Evolutionary conservation across 2,797 vertebrate species (phyloP).

Genomic region (Bovichtus variegatus): DNA sequence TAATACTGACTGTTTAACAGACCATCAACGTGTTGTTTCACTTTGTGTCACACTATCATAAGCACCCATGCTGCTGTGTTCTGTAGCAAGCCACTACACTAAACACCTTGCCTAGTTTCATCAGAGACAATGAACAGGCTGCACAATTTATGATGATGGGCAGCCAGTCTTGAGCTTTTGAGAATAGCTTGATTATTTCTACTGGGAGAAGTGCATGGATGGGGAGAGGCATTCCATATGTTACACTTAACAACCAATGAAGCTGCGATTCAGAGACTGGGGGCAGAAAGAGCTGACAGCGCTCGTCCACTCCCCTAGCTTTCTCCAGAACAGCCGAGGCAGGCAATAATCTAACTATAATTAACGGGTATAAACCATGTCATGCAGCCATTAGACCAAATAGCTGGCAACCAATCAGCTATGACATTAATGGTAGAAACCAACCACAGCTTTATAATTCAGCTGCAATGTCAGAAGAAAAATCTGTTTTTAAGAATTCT

Average conservation of each 20-base stretch:
- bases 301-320: constrained; percentile 76
- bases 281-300: constrained; percentile 82
- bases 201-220: constrained; percentile 46
- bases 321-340: constrained; percentile 82
- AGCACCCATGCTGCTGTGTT: background rate
- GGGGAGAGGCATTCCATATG: constrained; percentile 78
- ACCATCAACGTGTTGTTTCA: constrained; percentile 5
- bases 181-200: constrained; percentile 77
- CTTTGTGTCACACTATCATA: constrained; percentile 10
- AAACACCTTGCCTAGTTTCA: constrained; percentile 31
- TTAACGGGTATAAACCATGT: constrained; percentile 90
- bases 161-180: constrained; percentile 50
- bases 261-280: constrained; percentile 78
- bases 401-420: constrained; percentile 85
- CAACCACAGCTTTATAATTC: constrained; percentile 61
- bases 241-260: constrained; percentile 82
- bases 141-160: constrained; percentile 46
- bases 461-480: constrained; percentile 71
- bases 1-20: constrained; percentile 11
- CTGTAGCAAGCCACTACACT: background rate
- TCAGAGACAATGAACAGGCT: constrained; percentile 15
- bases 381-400: constrained; percentile 82
- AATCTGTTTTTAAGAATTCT: constrained; percentile 69
- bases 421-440: constrained; percentile 84
- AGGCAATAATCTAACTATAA: constrained; percentile 88